Evolutionary conservation across 2,113 vertebrate species (phyloP).

Genomic region (Colossoma macropomum): DNA sequence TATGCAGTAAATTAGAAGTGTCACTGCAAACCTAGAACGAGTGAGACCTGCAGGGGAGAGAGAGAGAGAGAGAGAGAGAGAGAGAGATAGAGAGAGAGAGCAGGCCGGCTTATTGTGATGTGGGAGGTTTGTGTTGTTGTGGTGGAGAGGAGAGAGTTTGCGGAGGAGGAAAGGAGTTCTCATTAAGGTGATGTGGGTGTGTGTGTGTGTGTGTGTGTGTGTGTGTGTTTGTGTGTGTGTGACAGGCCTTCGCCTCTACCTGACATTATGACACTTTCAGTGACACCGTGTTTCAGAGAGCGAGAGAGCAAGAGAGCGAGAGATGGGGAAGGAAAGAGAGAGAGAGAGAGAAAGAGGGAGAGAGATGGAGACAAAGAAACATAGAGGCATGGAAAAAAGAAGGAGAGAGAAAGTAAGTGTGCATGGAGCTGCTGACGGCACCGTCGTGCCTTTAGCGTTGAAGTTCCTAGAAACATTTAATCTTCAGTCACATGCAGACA

Average conservation of each 20-base stretch:
- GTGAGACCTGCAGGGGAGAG: conserved; percentile 56
- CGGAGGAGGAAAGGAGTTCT: conserved; percentile 47
- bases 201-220: background rate
- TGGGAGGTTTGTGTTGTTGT: conserved; percentile 49
- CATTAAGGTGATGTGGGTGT: conserved; percentile 51
- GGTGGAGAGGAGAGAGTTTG: conserved; percentile 10
- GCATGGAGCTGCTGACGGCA: conserved; percentile 13
- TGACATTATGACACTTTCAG: conserved; percentile 58
- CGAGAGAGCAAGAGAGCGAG: background rate
- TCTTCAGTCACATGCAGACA: conserved; percentile 42
- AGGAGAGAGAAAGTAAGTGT: background rate
- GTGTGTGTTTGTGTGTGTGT: background rate
- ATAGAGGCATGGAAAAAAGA: background rate
- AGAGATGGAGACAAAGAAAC: background rate
- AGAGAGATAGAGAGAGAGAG: conserved; percentile 38
- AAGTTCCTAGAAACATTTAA: conserved; percentile 28
- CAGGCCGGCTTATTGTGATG: conserved; percentile 60
- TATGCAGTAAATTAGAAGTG: conserved; percentile 68
- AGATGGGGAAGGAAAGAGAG: background rate
- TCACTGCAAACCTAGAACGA: conserved; percentile 61
- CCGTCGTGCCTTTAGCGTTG: conserved; percentile 29
- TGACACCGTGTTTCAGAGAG: conserved; percentile 41
- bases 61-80: too few relatives aligned
- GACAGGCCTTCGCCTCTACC: conserved; percentile 54
- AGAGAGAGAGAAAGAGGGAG: conserved; percentile 5